Evolutionary conservation across 1,140 invertebrate genomes (phyloP).

Genomic region (Cherax destructor): DNA sequence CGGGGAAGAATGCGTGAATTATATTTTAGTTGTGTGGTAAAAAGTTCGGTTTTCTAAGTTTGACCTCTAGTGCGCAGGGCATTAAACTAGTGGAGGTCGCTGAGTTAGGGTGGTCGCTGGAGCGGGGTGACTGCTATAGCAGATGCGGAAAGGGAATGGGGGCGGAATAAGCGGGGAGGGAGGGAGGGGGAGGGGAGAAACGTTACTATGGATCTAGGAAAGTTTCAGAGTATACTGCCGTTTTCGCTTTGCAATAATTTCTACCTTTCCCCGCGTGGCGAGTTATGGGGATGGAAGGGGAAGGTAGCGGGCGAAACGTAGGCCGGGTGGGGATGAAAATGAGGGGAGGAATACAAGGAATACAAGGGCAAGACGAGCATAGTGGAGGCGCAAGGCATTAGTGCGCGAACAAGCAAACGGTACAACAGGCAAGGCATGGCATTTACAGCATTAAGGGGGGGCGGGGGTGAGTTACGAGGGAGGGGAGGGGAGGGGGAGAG

Average conservation of each 20-base stretch:
- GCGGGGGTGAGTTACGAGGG: constrained; percentile 37
- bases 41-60: constrained; percentile 8
- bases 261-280: neutral
- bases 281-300: neutral
- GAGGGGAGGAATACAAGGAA: neutral
- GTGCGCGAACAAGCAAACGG: constrained; percentile 58
- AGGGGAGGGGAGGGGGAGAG: neutral
- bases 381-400: constrained; percentile 5
- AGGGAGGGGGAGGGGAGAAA: constrained; percentile 33
- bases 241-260: constrained; percentile 34
- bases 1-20: constrained; percentile 19
- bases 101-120: constrained; percentile 21
- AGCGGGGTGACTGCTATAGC: constrained; percentile 41
- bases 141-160: constrained; percentile 54
- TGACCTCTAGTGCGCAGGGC: constrained; percentile 37
- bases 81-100: constrained; percentile 25
- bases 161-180: constrained; percentile 49
- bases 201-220: constrained; percentile 49
- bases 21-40: neutral
- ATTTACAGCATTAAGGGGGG: constrained; percentile 63
- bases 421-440: constrained; percentile 53
- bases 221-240: constrained; percentile 54
- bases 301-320: too few species aligned
- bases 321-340: neutral
- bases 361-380: neutral